Conservation (phyloP, 92 coral and sea anemone genomes). For the Siderastrea siderea region DNA sequence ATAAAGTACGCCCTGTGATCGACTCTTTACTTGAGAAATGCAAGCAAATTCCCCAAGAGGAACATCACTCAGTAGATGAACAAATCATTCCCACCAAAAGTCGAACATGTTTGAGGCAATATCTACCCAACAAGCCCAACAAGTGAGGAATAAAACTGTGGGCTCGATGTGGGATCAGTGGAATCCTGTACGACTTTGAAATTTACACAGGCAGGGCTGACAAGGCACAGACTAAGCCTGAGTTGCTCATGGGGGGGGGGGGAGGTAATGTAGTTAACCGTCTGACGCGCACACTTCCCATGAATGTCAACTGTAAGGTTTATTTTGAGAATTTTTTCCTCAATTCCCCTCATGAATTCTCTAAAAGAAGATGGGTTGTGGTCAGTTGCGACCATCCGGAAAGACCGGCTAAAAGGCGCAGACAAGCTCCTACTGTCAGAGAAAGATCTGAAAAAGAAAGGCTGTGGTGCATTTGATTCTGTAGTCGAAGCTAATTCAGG, state of each 20-base stretch:
- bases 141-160: conserved; percentile 42
- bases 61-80: conserved; percentile 46
- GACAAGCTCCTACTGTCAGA: conserved; percentile 15
- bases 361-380: conserved; percentile 22
- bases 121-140: conserved; percentile 47
- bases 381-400: conserved; percentile 13
- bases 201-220: neutral
- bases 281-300: conserved; percentile 16
- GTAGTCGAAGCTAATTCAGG: conserved; percentile 38
- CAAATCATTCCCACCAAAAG: conserved; percentile 15
- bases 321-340: neutral
- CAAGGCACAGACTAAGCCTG: conserved; percentile 18
- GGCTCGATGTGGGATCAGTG: conserved; percentile 19
- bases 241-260: conserved; percentile 22
- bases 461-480: conserved; percentile 45
- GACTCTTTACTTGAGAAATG: conserved; percentile 41
- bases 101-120: conserved; percentile 37
- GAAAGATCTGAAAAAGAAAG: conserved; percentile 54
- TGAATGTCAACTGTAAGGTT: conserved; percentile 19
- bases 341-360: conserved; percentile 4
- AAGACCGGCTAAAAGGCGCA: conserved; percentile 11
- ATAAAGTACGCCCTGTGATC: conserved; percentile 27
- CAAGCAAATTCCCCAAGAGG: conserved; percentile 34
- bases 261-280: conserved; percentile 11
- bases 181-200: conserved; percentile 1